A percentile compares a stretch with the other conserved stretches of the same genome.
Conservation (phyloP, 2,113 vertebrate genomes). For the Peromyscus leucopus region DNA sequence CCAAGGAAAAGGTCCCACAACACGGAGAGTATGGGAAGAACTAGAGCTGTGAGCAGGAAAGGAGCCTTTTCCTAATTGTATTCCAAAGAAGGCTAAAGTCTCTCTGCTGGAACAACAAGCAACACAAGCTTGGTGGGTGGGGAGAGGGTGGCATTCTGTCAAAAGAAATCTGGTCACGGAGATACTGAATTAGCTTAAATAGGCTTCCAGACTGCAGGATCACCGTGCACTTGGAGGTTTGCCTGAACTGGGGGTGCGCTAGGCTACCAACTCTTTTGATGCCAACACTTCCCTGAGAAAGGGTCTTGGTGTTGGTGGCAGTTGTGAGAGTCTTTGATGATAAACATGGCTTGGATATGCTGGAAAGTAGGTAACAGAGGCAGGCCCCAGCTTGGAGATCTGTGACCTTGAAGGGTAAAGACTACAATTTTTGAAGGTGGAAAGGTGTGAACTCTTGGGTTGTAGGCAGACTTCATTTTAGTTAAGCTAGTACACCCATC, state of each 20-base stretch:
- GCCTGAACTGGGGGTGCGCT: background rate
- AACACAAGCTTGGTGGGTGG: slow-evolving; percentile 37
- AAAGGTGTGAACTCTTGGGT: background rate
- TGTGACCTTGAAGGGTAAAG: background rate
- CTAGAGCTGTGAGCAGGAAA: background rate
- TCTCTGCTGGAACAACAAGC: slow-evolving; percentile 4
- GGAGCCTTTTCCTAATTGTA: slow-evolving; percentile 10
- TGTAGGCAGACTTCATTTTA: slow-evolving; percentile 10
- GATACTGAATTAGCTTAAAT: slow-evolving; percentile 42
- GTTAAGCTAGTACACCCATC: background rate
- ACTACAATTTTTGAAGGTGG: background rate
- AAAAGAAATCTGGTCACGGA: slow-evolving; percentile 61
- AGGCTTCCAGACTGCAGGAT: background rate
- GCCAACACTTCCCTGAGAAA: background rate
- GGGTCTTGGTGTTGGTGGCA: background rate
- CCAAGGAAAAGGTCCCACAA: slow-evolving; percentile 18
- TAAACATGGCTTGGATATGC: slow-evolving; percentile 5
- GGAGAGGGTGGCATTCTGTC: slow-evolving; percentile 48
- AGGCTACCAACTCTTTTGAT: background rate
- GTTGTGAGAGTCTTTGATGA: slow-evolving; percentile 13
- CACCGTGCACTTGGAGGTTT: background rate
- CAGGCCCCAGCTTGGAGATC: background rate
- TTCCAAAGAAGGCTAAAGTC: background rate
- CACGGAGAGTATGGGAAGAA: background rate
- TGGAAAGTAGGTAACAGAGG: slow-evolving; percentile 15